These are phyloP conservation scores for Atta cephalotes DNA, from an alignment of 1,140 invertebrate genomes.

Conservation along the genomic window DNA sequence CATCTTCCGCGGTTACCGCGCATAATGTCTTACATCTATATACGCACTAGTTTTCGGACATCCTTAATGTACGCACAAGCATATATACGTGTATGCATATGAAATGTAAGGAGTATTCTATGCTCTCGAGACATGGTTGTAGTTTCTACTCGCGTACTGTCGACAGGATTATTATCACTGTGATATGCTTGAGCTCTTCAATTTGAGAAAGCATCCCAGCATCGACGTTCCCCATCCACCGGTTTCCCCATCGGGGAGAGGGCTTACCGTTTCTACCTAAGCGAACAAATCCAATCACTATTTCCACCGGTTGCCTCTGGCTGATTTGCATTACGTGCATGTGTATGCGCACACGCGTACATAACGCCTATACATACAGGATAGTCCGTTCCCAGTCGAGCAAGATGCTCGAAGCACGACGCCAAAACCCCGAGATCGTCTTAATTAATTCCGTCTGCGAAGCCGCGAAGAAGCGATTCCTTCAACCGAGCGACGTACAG, in stretches of 20 bases:
- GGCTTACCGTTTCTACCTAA: slow-evolving; percentile 45
- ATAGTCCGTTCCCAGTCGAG: slow-evolving; percentile 4
- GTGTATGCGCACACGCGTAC: slow-evolving; percentile 4
- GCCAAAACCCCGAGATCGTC: slow-evolving; percentile 23
- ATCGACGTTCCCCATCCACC: not conserved
- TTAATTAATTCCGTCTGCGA: slow-evolving; percentile 64
- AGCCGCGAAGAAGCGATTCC: slow-evolving; percentile 51
- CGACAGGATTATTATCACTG: slow-evolving; percentile 69
- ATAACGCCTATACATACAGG: not conserved
- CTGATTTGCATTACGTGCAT: slow-evolving; percentile 55
- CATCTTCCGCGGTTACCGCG: not conserved
- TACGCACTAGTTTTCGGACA: not conserved
- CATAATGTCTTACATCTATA: not conserved
- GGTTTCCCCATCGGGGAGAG: not conserved
- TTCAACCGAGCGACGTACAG: slow-evolving; percentile 36
- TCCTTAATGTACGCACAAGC: not conserved
- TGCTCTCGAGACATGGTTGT: slow-evolving; percentile 14
- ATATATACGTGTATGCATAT: not conserved
- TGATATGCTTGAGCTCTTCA: slow-evolving; percentile 57
- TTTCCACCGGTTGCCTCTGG: slow-evolving; percentile 43
- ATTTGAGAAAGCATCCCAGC: slow-evolving; percentile 31
- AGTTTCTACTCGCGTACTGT: slow-evolving; percentile 38
- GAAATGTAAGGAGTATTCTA: slow-evolving; percentile 24
- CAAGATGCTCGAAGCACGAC: not conserved
- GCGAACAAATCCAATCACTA: slow-evolving; percentile 59